Percentiles rank a stretch among this genome's conserved stretches.
Conservation (phyloP, 2,113 vertebrate genomes). For the Oceanites oceanicus region DNA sequence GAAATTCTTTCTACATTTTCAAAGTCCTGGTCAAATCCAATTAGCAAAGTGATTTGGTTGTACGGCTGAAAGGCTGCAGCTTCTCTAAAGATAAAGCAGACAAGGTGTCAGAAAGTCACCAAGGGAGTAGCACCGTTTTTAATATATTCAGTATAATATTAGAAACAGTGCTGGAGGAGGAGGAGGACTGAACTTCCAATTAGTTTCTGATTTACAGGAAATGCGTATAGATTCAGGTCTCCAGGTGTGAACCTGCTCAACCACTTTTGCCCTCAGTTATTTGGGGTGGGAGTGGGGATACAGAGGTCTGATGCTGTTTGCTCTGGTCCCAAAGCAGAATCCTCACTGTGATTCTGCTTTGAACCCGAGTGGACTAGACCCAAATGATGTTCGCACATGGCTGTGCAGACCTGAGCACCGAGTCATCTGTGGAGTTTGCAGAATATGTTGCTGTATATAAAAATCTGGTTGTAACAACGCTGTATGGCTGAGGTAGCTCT, state of each 20-base stretch:
- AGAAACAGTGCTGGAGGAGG: not conserved
- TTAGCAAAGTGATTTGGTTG: constrained; percentile 83
- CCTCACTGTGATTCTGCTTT: not conserved
- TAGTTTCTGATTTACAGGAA: not conserved
- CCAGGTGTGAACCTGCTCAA: not conserved
- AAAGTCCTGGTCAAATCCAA: constrained; percentile 87
- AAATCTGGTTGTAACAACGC: not conserved
- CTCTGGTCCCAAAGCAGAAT: not conserved
- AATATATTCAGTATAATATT: not conserved
- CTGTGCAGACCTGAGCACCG: not conserved
- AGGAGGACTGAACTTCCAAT: not conserved
- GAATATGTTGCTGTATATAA: not conserved
- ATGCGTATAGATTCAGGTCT: not conserved
- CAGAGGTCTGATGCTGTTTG: not conserved
- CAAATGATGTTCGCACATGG: not conserved
- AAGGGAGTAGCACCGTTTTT: not conserved
- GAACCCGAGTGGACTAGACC: too few species aligned
- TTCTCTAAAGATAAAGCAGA: constrained; percentile 75
- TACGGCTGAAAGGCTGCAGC: constrained; percentile 83
- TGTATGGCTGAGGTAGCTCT: not conserved
- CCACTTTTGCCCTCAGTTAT: not conserved
- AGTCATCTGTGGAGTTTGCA: not conserved
- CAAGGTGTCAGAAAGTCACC: not conserved
- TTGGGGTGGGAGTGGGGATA: too few species aligned
- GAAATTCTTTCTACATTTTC: constrained; percentile 82